Conservation (phyloP, 2,113 vertebrate genomes). For the Salvelinus namaycush region DNA sequence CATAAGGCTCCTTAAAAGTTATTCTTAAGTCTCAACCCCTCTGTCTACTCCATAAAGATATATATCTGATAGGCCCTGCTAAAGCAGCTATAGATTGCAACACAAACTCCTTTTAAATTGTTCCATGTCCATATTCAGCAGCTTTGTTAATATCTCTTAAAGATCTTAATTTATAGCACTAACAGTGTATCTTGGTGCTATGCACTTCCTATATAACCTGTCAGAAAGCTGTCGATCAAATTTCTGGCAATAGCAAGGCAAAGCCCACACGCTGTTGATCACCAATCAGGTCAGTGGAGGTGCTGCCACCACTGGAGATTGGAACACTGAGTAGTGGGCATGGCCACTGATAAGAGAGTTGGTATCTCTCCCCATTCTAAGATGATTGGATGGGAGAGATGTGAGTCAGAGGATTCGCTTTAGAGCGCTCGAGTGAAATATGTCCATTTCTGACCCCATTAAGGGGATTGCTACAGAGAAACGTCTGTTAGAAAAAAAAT, state of each 20-base stretch:
- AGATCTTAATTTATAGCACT: background rate
- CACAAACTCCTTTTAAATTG: no score
- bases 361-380: background rate
- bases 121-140: background rate
- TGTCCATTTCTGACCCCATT: background rate
- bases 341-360: background rate
- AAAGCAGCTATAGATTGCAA: no score
- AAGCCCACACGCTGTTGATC: background rate
- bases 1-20: no score
- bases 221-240: slow-evolving; percentile 6
- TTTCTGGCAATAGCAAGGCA: background rate
- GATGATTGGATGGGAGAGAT: background rate
- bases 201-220: no score
- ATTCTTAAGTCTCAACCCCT: background rate
- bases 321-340: background rate
- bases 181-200: background rate
- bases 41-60: no score
- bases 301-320: background rate
- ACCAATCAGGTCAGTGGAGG: background rate
- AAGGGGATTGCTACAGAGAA: background rate
- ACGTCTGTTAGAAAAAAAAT: background rate
- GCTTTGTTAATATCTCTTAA: background rate
- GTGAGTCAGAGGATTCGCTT: background rate
- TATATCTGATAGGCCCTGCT: no score
- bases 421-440: background rate